Percentiles rank a stretch among this genome's conserved stretches.
phyloP scores from a whole-genome alignment of 2,888 invertebrate genomes.

The Lasius platythorax region DNA sequence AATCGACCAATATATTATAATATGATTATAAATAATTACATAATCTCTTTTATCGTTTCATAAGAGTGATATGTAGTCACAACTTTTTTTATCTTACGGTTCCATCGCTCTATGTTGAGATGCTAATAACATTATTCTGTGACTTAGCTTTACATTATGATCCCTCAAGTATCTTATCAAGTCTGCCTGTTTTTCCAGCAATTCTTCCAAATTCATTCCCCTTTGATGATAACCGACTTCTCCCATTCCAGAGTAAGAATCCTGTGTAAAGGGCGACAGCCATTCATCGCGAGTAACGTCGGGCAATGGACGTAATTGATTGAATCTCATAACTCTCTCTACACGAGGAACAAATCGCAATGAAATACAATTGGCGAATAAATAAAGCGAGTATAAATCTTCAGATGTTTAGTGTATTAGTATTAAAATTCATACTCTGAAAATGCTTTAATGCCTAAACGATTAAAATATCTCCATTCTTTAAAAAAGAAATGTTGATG shows the following conservation, averaged over 20 bases:
- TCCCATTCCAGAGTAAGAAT: constrained; percentile 85
- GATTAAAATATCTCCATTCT: neutral
- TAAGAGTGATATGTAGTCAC: neutral
- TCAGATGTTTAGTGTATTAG: neutral
- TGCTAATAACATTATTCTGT: constrained; percentile 87
- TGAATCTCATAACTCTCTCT: constrained; percentile 89
- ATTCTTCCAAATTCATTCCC: constrained; percentile 85
- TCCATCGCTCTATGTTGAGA: constrained; percentile 70
- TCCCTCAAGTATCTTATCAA: constrained; percentile 90
- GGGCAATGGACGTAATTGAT: constrained; percentile 87
- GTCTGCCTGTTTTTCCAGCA: constrained; percentile 91
- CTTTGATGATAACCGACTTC: constrained; percentile 86
- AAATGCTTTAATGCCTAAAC: neutral
- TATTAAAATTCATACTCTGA: neutral
- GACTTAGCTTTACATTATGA: constrained; percentile 89
- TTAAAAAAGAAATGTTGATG: neutral
- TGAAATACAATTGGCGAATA: neutral
- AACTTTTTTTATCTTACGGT: constrained; percentile 26
- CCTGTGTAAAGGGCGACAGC: constrained; percentile 86
- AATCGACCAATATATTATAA: neutral
- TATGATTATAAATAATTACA: neutral
- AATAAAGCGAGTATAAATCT: neutral
- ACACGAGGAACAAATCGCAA: constrained; percentile 62
- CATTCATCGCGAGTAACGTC: constrained; percentile 90
- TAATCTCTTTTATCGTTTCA: neutral